Conservation (phyloP, 2,888 invertebrate genomes). For the Eristalis intricaria region DNA sequence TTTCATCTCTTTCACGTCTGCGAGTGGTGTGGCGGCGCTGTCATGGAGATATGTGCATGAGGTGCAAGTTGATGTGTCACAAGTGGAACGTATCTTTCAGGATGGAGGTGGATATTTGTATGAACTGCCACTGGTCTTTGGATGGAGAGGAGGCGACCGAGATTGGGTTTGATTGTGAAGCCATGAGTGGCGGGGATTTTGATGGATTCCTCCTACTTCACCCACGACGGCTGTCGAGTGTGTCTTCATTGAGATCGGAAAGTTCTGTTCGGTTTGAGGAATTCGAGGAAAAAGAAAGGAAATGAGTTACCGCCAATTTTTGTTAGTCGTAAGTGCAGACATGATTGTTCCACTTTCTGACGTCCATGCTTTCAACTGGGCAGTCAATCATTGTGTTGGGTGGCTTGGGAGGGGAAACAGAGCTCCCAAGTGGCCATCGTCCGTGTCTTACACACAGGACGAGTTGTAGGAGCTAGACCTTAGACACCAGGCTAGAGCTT, state of each 20-base stretch:
- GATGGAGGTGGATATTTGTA: constrained; percentile 34
- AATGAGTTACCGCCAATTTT: no score
- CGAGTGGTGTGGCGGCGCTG: constrained; percentile 18
- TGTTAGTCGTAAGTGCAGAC: no score
- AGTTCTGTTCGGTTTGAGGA: neutral
- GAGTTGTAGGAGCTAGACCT: no score
- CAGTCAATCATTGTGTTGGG: no score
- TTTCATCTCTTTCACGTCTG: constrained; percentile 23
- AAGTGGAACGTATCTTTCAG: constrained; percentile 24
- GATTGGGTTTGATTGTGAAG: constrained; percentile 11
- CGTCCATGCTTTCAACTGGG: no score
- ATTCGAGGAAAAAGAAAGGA: neutral
- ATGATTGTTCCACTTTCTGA: no score
- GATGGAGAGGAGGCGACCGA: neutral
- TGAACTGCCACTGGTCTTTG: constrained; percentile 3
- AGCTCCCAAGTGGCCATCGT: no score
- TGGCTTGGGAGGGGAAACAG: no score
- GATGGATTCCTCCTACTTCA: neutral
- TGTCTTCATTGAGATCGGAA: neutral
- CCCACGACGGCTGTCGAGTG: neutral
- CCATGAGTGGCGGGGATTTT: constrained; percentile 8
- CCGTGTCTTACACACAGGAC: no score
- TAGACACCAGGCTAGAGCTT: no score
- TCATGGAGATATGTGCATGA: constrained; percentile 43
- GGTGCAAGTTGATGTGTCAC: constrained; percentile 61